Evolutionary conservation across 1,140 invertebrate genomes (phyloP), one percentile per base, ranked within the genome.

Genomic region (Nylanderia fulva): DNA sequence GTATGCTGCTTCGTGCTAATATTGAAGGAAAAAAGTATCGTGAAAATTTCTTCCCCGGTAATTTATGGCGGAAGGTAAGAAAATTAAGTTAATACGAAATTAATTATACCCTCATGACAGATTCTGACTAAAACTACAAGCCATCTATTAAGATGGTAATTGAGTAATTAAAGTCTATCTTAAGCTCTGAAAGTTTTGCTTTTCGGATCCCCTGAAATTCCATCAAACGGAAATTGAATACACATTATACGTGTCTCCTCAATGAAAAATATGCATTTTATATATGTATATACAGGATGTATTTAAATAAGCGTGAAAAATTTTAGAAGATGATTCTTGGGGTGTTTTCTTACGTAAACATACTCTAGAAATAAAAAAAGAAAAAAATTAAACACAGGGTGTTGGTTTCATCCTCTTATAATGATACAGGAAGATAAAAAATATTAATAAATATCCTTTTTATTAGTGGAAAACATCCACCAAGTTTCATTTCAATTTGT

Each of bases 21-120:
- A 42, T 80, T 24, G 45, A 48, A 18, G 45, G 6, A 80, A 39
- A 33, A 29, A 42, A 69, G 13, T 56, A 42, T 15, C 29, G 2
- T 6, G 27, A 11, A 77, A 24, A 64, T 77, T 64, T 58, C 29
- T 79, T 7, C 13, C 29, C 6, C 11, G 18, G 18, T 29, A 80
- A 80, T 80, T 71, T 24, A 21, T 1, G 33, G 24, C 45, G 21
- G 6, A 42, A 79, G 45, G 5, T 36, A 54, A 69, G 21, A 9
- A 18, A 77, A 79, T 66, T 52, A 42, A 54, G 29, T 77, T 77
- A 77, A 77, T 52, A 36, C n/a, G 21, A 29, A 80, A 56, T 80
- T 71, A 56, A 80, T 80, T 24, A 56, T 39, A 21, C n/a, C 15
- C 9, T 27, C 39, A 13, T 68, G 18, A 54, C 63, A 69, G 33